Percentiles rank a stretch among this genome's conserved stretches.
Conservation (phyloP, 2,113 vertebrate genomes). For the Anolis carolinensis region DNA sequence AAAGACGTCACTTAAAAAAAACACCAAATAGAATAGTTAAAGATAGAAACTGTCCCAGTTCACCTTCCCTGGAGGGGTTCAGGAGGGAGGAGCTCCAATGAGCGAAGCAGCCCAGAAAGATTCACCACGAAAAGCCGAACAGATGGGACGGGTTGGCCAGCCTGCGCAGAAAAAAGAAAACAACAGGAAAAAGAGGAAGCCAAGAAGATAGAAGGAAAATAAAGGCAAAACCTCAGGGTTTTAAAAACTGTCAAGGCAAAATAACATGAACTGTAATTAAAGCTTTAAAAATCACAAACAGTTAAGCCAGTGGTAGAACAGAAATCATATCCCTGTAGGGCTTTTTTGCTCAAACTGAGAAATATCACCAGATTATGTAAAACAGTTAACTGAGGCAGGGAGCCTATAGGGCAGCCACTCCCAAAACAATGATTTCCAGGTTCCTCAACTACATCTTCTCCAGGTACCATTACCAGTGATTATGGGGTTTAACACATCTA, state of each 20-base stretch:
- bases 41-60: too few relatives aligned
- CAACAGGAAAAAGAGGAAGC: not conserved
- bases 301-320: too few relatives aligned
- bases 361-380: not conserved
- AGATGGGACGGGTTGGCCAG: slow-evolving; percentile 80
- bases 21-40: too few relatives aligned
- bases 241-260: not conserved
- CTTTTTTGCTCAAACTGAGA: not conserved
- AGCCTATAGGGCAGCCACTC: not conserved
- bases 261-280: not conserved
- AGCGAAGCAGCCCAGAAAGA: slow-evolving; percentile 80
- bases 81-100: slow-evolving; percentile 80
- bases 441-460: not conserved
- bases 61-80: slow-evolving; percentile 80
- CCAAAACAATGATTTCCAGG: not conserved
- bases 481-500: not conserved
- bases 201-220: not conserved
- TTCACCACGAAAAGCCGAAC: slow-evolving; percentile 83
- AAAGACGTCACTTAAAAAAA: too few relatives aligned
- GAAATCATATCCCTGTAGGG: too few relatives aligned
- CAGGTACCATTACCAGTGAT: not conserved
- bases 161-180: slow-evolving; percentile 59
- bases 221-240: not conserved
- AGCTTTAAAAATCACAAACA: too few relatives aligned
- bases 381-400: not conserved